Percentiles rank a stretch among this genome's conserved stretches.
phyloP scores from a whole-genome alignment of 2,797 vertebrate genomes.

The Siniperca undulata region DNA sequence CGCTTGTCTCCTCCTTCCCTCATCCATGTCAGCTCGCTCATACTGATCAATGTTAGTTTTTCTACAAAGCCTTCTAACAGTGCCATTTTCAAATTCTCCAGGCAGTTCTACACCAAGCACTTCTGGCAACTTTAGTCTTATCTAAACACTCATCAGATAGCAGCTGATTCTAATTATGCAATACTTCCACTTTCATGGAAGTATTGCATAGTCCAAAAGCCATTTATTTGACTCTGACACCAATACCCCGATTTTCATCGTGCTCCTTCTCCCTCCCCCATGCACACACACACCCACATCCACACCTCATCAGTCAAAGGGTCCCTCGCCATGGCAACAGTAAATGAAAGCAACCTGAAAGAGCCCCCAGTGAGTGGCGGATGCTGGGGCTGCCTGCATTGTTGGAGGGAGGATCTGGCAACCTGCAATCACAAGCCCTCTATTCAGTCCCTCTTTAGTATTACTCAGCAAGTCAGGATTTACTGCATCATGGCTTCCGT shows the following conservation, averaged over 20 bases:
- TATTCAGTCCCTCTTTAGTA: conserved; percentile 86
- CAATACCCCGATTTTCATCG: conserved; percentile 67
- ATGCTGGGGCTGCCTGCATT: conserved; percentile 84
- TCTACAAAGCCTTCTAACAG: conserved; percentile 29
- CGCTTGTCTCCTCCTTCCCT: background rate
- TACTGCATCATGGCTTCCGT: conserved; percentile 87
- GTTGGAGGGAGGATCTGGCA: conserved; percentile 85
- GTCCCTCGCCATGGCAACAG: conserved; percentile 85
- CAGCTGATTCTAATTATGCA: conserved; percentile 82
- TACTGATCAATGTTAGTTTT: conserved; percentile 27
- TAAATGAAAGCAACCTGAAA: conserved; percentile 88
- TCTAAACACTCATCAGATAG: conserved; percentile 74
- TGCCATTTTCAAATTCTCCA: conserved; percentile 45
- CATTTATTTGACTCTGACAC: conserved; percentile 80
- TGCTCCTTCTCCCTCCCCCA: conserved; percentile 26
- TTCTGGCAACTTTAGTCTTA: conserved; percentile 68
- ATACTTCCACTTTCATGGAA: conserved; percentile 69
- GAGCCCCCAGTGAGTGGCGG: conserved; percentile 83
- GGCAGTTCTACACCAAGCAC: conserved; percentile 28
- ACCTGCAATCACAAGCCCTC: conserved; percentile 87
- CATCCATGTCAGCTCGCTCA: conserved; percentile 25
- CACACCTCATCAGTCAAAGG: conserved; percentile 85
- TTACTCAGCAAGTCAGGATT: conserved; percentile 89
- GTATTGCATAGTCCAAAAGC: conserved; percentile 55
- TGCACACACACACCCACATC: conserved; percentile 56